phyloP scores from a whole-genome alignment of 1,140 invertebrate species.

The Drosophila sucinea region DNA sequence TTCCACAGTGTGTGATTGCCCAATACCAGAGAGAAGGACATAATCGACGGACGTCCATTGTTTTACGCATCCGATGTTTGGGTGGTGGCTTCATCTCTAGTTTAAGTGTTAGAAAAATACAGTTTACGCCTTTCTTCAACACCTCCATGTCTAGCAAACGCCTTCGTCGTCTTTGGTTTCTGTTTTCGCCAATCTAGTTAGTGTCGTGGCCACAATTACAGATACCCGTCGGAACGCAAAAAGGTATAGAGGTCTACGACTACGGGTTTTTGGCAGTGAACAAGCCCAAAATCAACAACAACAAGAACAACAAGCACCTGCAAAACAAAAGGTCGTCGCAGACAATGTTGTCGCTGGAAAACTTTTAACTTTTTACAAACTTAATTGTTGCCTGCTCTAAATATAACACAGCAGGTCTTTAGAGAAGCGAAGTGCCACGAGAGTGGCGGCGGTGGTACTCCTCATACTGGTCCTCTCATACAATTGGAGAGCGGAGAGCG shows the following conservation, averaged over 20 bases:
- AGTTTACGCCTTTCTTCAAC: slow-evolving; percentile 74
- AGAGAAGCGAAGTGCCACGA: neutral
- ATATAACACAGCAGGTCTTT: slow-evolving; percentile 43
- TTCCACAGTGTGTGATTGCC: slow-evolving; percentile 32
- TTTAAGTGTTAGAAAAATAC: slow-evolving; percentile 77
- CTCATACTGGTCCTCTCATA: neutral
- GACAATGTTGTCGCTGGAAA: slow-evolving; percentile 78
- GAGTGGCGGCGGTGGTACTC: neutral
- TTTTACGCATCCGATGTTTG: slow-evolving; percentile 45
- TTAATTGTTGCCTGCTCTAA: slow-evolving; percentile 72
- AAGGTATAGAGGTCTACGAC: slow-evolving; percentile 14
- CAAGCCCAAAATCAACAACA: slow-evolving; percentile 27
- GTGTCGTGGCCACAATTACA: slow-evolving; percentile 43
- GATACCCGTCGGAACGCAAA: slow-evolving; percentile 35
- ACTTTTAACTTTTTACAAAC: slow-evolving; percentile 76
- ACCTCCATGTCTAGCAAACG: slow-evolving; percentile 37
- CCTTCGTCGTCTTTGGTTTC: slow-evolving; percentile 24
- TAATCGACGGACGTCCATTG: slow-evolving; percentile 44
- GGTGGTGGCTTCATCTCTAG: slow-evolving; percentile 37
- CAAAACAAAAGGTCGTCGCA: slow-evolving; percentile 68
- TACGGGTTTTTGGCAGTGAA: neutral
- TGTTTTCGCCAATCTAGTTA: neutral
- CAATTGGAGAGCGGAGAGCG: neutral
- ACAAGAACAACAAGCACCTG: slow-evolving; percentile 48
- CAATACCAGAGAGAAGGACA: slow-evolving; percentile 11